Base-by-base conservation (phyloP, 2,888 invertebrate genomes). In the Latrodectus hesperus region DNA sequence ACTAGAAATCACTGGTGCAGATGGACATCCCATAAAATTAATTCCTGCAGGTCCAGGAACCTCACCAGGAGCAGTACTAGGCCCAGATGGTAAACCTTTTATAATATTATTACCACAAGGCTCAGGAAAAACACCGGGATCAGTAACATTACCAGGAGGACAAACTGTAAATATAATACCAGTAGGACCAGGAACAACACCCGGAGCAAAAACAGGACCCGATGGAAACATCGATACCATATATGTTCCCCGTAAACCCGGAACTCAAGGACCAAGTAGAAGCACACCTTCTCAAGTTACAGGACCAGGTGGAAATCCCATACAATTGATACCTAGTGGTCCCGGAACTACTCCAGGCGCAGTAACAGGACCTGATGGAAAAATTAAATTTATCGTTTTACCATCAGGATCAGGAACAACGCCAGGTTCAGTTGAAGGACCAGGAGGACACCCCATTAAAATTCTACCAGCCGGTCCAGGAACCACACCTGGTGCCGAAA, bases 201-300 rank as follows among this genome's bases (percentile, higher is more conserved):
- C 60, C 6, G 60, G 60, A 9, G 60, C 16, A 60, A 60, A 60
- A 60, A 9, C 10, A n/a, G 10, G 10, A 16, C 10, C 60, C 60
- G n/a, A n/a, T n/a, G n/a, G n/a, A n/a, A n/a, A n/a, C n/a, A n/a
- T n/a, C n/a, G n/a, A n/a, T n/a, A n/a, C n/a, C n/a, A n/a, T n/a
- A n/a, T n/a, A n/a, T n/a, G n/a, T n/a, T n/a, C n/a, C n/a, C n/a
- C n/a, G n/a, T n/a, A n/a, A n/a, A n/a, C n/a, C n/a, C n/a, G n/a
- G n/a, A n/a, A n/a, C n/a, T n/a, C n/a, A n/a, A n/a, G n/a, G n/a
- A 12, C 55, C 55, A 55, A 55, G 55, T 14, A 14, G 55, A 26
- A 72, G 80, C 9, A 73, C 80, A 10, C 72, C 80, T 26, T 72
- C 80, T 26, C 55, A 55, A 55, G 55, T 55, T 55, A 55, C 55